Percentiles rank a stretch among this genome's conserved stretches.
These are phyloP conservation scores for Hyles euphorbiae DNA, from an alignment of 1,140 invertebrate genomes.

Conservation along the genomic window DNA sequence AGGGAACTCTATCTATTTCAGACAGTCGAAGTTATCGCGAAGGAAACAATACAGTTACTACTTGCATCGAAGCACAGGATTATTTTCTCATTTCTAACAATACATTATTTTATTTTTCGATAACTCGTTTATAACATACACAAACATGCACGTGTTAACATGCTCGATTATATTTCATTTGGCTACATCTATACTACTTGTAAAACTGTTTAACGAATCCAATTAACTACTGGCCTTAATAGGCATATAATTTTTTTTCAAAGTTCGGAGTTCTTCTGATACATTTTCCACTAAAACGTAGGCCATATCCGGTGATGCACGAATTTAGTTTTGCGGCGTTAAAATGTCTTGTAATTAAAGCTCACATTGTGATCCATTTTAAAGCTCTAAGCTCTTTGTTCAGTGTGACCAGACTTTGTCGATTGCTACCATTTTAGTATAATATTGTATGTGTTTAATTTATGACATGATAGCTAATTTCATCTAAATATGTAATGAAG, in stretches of 20 bases:
- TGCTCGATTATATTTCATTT: conserved; percentile 52
- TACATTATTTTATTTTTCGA: conserved; percentile 48
- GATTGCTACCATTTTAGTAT: conserved; percentile 8
- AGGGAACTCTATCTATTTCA: conserved; percentile 1
- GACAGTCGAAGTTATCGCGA: conserved; percentile 11
- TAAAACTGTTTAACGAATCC: conserved; percentile 61
- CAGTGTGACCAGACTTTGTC: conserved; percentile 16
- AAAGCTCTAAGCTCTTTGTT: conserved; percentile 51
- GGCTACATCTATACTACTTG: conserved; percentile 65
- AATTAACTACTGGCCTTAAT: conserved; percentile 50
- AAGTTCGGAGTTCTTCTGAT: conserved; percentile 41
- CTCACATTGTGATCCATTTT: conserved; percentile 60
- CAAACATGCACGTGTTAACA: conserved; percentile 60
- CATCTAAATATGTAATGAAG: conserved; percentile 14
- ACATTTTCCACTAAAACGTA: conserved; percentile 57
- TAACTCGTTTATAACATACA: conserved; percentile 66
- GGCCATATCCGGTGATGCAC: conserved; percentile 29
- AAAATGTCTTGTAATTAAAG: conserved; percentile 44
- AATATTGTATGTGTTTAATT: neutral
- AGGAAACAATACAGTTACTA: conserved; percentile 37
- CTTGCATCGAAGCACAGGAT: conserved; percentile 54
- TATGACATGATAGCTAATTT: conserved; percentile 1
- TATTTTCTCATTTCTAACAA: conserved; percentile 61
- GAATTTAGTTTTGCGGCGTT: neutral
- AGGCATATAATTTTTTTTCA: conserved; percentile 48